Percentiles rank a stretch among this genome's conserved stretches.
Conservation (phyloP, 2,888 invertebrate species). For the Pyrochroa serraticornis region DNA sequence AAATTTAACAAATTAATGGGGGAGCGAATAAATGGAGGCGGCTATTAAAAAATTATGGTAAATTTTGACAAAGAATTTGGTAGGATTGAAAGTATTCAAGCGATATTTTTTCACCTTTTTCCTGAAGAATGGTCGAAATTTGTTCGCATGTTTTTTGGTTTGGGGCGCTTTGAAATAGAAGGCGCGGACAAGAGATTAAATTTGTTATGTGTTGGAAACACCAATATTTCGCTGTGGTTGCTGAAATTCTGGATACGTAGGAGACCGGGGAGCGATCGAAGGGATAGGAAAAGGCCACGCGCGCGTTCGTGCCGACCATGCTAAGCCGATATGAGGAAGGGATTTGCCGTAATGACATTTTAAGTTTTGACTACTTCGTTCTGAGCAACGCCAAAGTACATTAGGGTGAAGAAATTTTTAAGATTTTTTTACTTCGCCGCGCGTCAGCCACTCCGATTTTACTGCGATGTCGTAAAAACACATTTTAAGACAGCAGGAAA, state of each 20-base stretch:
- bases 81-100: too few relatives aligned
- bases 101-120: too few relatives aligned
- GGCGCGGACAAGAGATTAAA: slow-evolving; percentile 23
- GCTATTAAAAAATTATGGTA: too few relatives aligned
- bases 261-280: slow-evolving; percentile 29
- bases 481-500: slow-evolving; percentile 17
- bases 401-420: slow-evolving; percentile 34
- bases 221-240: slow-evolving; percentile 34
- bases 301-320: slow-evolving; percentile 46
- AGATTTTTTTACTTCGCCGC: slow-evolving; percentile 21
- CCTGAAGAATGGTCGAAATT: too few relatives aligned
- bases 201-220: slow-evolving; percentile 21
- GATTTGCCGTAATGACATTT: slow-evolving; percentile 49
- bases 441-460: slow-evolving; percentile 9
- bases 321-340: slow-evolving; percentile 45
- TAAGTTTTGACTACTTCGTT: slow-evolving; percentile 47
- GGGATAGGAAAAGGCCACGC: slow-evolving; percentile 37
- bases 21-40: too few relatives aligned
- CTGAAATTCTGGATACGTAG: slow-evolving; percentile 30
- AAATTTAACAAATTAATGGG: too few relatives aligned
- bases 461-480: slow-evolving; percentile 20
- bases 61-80: too few relatives aligned
- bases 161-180: too few relatives aligned
- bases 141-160: too few relatives aligned
- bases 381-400: slow-evolving; percentile 38